phyloP scores from a whole-genome alignment of 2,888 invertebrate genomes.

The Athalia rosae region DNA sequence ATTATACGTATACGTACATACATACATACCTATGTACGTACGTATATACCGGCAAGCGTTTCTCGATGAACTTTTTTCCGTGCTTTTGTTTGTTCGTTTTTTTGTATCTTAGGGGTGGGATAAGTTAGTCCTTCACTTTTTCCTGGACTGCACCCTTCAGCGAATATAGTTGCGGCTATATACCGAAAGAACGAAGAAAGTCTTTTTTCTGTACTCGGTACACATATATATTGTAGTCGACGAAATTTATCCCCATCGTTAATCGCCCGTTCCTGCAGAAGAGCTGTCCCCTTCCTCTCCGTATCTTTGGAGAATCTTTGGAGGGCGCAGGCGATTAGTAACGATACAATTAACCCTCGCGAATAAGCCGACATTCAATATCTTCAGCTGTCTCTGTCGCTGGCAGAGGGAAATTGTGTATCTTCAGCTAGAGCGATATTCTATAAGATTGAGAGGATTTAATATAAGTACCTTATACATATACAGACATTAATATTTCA shows the following conservation, averaged over 20 bases:
- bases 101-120: no score
- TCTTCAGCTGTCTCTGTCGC: constrained; percentile 1
- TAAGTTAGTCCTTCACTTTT: constrained; percentile 22
- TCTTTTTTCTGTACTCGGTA: no score
- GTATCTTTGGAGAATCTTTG: no score
- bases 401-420: constrained; percentile 8
- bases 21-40: no score
- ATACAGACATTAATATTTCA: no score
- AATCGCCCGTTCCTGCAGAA: constrained; percentile 22
- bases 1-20: no score
- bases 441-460: neutral
- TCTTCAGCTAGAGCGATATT: neutral
- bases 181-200: no score
- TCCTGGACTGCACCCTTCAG: neutral
- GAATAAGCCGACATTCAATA: constrained; percentile 25
- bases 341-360: constrained; percentile 33
- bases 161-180: neutral
- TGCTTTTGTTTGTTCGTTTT: no score
- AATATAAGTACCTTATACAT: neutral
- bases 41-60: no score
- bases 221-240: no score
- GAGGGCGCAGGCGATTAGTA: constrained; percentile 10
- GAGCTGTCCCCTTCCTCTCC: neutral
- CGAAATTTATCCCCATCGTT: neutral
- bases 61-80: no score